Evolutionary conservation across 1,140 invertebrate genomes (phyloP).

Genomic region (Heliconius melpomene): DNA sequence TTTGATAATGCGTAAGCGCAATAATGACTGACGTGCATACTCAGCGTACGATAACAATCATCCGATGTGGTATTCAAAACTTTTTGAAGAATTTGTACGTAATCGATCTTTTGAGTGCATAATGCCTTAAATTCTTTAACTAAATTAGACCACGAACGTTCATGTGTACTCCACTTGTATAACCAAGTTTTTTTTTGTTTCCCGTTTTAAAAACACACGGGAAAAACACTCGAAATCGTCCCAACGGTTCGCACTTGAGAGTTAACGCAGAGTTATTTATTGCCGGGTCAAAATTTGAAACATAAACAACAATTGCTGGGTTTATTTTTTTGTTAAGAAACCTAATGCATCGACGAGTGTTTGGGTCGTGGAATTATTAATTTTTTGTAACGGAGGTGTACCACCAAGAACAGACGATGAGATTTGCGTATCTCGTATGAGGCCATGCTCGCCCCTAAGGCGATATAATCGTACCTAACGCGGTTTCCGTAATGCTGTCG

Average conservation of each 20-base stretch:
- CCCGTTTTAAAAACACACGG: background rate
- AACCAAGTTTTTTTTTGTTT: too few relatives aligned
- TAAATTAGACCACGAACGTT: too few relatives aligned
- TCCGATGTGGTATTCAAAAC: background rate
- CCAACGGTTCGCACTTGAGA: constrained; percentile 28
- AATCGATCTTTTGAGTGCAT: too few relatives aligned
- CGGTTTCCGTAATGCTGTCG: background rate
- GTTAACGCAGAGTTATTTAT: constrained; percentile 11
- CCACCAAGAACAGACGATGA: background rate
- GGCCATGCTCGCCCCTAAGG: background rate
- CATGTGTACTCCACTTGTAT: too few relatives aligned
- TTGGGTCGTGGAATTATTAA: background rate
- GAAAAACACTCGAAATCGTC: constrained; percentile 42
- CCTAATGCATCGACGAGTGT: background rate
- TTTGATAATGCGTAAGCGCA: background rate
- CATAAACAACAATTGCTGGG: constrained; percentile 22
- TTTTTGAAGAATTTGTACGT: background rate
- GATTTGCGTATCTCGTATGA: background rate
- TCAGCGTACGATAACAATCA: background rate
- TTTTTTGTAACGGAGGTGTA: background rate
- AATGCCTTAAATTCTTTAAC: constrained; percentile 38
- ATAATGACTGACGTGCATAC: background rate
- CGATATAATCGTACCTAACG: constrained; percentile 14
- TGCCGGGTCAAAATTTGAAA: constrained; percentile 35
- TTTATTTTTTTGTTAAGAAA: background rate